These are phyloP conservation scores for Drosophila baimaii DNA, from an alignment of 1,140 invertebrate species.

Conservation along the genomic window DNA sequence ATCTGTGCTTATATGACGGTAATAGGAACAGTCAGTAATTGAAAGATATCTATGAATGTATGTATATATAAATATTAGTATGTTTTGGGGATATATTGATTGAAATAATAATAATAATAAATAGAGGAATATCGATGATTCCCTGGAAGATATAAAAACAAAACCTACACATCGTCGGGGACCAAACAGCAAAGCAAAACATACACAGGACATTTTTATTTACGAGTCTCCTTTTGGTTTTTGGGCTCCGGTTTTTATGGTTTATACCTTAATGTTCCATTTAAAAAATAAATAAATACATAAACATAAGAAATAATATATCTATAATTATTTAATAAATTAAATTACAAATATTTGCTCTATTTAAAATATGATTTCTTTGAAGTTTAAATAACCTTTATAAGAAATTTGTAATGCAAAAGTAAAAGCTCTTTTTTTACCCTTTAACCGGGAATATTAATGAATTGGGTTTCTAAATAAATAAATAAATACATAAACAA, in stretches of 20 bases:
- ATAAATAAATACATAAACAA: no score
- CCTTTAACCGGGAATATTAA: background rate
- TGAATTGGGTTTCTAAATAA: constrained; percentile 4
- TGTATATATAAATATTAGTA: no score
- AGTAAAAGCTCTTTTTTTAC: background rate
- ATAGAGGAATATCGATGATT: background rate
- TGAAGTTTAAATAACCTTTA: background rate
- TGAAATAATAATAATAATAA: background rate
- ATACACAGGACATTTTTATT: no score
- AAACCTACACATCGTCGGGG: background rate
- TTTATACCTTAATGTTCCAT: no score
- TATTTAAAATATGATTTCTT: no score
- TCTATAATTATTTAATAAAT: no score
- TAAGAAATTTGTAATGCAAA: background rate
- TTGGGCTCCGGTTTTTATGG: no score
- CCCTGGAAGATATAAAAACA: background rate
- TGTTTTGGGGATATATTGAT: background rate
- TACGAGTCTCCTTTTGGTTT: no score
- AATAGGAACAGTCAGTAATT: background rate
- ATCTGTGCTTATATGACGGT: background rate
- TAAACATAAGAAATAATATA: no score
- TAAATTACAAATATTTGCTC: no score
- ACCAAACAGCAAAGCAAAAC: background rate
- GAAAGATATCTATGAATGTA: background rate
- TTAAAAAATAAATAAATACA: no score